Percentiles rank a stretch among this genome's conserved stretches.
These are phyloP conservation scores for Labeo rohita DNA, from an alignment of 2,113 vertebrate species.

Conservation along the genomic window DNA sequence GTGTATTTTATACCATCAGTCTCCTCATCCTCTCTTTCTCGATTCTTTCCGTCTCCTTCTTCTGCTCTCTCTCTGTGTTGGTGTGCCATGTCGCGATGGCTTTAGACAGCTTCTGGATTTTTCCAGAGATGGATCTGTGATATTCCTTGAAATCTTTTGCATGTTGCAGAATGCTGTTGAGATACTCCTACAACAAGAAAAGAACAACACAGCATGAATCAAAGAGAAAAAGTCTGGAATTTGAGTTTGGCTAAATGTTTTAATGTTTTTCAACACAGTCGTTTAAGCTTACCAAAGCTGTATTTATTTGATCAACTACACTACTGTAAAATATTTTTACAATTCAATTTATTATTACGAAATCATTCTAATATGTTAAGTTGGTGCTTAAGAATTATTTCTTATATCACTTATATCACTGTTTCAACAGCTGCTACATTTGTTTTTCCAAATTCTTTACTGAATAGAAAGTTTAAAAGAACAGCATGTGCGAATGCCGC, in stretches of 20 bases:
- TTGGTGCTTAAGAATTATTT: background rate
- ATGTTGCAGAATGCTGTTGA: conserved; percentile 97
- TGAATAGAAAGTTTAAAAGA: too few relatives aligned
- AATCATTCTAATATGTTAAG: background rate
- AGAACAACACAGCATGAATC: background rate
- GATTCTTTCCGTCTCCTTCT: conserved; percentile 96
- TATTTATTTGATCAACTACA: background rate
- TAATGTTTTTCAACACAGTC: background rate
- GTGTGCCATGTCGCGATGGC: conserved; percentile 96
- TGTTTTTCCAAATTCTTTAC: too few relatives aligned
- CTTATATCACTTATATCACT: background rate
- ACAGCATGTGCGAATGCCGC: background rate
- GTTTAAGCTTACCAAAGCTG: too few relatives aligned
- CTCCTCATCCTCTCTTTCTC: conserved; percentile 98
- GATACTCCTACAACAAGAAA: conserved; percentile 85
- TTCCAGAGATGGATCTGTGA: conserved; percentile 93
- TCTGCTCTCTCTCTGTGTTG: conserved; percentile 97
- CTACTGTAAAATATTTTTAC: background rate
- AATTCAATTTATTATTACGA: background rate
- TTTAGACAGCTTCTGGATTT: conserved; percentile 95
- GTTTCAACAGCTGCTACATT: too few relatives aligned
- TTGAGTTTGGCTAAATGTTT: background rate
- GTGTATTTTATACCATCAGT: conserved; percentile 85
- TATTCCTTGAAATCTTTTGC: conserved; percentile 99
- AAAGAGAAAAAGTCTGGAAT: background rate